Conservation (phyloP, 2,888 invertebrate genomes). For the Lithophane semibrunnea region DNA sequence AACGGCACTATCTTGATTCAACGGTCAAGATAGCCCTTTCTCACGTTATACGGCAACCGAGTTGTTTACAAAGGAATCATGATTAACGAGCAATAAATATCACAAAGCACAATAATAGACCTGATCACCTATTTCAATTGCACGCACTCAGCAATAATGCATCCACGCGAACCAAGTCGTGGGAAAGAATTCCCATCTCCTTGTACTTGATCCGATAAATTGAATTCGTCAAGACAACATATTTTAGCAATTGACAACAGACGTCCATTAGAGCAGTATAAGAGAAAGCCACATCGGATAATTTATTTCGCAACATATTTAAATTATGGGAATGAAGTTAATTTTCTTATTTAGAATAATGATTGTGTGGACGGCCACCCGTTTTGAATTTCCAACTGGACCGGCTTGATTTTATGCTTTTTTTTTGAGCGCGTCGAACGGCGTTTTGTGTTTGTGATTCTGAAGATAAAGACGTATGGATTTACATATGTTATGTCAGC, state of each 20-base stretch:
- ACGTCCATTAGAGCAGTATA: slow-evolving; percentile 79
- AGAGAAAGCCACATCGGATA: slow-evolving; percentile 69
- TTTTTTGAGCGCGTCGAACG: slow-evolving; percentile 82
- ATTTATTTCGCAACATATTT: slow-evolving; percentile 80
- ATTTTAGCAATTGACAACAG: slow-evolving; percentile 84
- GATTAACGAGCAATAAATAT: slow-evolving; percentile 58
- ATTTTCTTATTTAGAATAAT: slow-evolving; percentile 90
- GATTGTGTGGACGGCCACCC: slow-evolving; percentile 87
- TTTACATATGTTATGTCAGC: slow-evolving; percentile 90
- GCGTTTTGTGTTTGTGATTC: slow-evolving; percentile 87
- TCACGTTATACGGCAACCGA: slow-evolving; percentile 26
- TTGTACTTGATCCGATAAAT: slow-evolving; percentile 80
- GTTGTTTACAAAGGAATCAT: slow-evolving; percentile 50
- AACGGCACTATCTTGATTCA: slow-evolving; percentile 32
- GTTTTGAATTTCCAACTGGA: slow-evolving; percentile 86
- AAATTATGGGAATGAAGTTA: slow-evolving; percentile 90
- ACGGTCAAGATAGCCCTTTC: slow-evolving; percentile 51
- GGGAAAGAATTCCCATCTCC: slow-evolving; percentile 79
- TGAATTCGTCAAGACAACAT: slow-evolving; percentile 84
- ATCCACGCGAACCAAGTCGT: slow-evolving; percentile 72
- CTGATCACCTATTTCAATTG: slow-evolving; percentile 68
- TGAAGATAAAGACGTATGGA: slow-evolving; percentile 89
- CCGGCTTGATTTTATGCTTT: slow-evolving; percentile 77
- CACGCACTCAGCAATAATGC: slow-evolving; percentile 68
- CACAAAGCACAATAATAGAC: slow-evolving; percentile 64